Conservation (phyloP, 2,797 vertebrate species). For the Sciurus vulgaris region DNA sequence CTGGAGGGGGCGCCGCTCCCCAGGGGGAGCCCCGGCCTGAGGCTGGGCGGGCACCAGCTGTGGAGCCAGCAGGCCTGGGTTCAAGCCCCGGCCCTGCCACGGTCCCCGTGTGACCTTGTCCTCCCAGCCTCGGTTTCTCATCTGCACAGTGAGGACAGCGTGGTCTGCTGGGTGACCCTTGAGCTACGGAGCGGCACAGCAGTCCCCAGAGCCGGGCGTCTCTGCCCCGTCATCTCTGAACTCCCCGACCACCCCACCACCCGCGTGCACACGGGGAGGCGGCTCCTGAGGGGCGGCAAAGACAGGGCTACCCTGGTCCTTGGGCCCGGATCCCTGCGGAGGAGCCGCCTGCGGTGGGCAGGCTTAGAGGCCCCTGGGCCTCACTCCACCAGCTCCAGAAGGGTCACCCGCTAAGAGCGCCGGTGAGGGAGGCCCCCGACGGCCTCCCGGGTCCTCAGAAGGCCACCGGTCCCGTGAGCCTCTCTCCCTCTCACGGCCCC, state of each 20-base stretch:
- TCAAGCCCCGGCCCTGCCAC: neutral
- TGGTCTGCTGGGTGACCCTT: neutral
- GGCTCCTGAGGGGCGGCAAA: neutral
- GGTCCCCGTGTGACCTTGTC: neutral
- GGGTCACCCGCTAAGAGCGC: no score
- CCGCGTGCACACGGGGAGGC: accelerated
- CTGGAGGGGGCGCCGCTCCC: accelerated
- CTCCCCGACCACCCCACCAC: no score
- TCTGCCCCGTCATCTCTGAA: neutral
- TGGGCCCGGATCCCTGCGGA: accelerated
- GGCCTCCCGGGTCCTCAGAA: accelerated
- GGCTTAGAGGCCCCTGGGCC: no score
- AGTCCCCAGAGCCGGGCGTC: neutral
- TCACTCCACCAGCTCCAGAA: accelerated
- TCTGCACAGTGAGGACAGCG: neutral
- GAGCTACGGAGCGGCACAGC: neutral
- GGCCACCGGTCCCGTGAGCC: accelerated
- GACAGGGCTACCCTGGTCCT: accelerated
- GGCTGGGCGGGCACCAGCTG: neutral
- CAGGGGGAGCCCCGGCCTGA: neutral
- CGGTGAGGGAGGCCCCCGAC: no score
- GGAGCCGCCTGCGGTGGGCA: neutral
- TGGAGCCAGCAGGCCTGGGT: no score
- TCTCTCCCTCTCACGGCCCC: neutral
- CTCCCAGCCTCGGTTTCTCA: neutral